Evolutionary conservation across 2,113 vertebrate species (phyloP), one percentile per base, ranked within the genome.

Genomic region (Grus americana): DNA sequence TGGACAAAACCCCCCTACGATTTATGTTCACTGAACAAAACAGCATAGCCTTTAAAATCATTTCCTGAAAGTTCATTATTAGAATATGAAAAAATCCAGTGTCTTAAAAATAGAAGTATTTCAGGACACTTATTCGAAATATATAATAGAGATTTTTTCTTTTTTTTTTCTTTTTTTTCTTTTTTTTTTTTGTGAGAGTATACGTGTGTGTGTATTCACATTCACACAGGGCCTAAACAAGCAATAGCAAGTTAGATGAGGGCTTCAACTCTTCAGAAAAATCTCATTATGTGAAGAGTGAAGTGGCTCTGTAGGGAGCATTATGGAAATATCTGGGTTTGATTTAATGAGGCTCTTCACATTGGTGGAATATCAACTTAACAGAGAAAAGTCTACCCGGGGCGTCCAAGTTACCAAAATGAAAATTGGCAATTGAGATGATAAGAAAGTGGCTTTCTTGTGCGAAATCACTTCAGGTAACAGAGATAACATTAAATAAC

Each of bases 241-340:
- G 99, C 98, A 98, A 97, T 98, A 98, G 97, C 98, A 98, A 98
- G 98, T 99, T 98, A 98, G 98, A 98, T 98, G 98, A 99, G 98
- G 97, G 98, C 98, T 98, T 98, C 98, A 97, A 98, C 98, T 99
- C 98, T 98, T 98, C 98, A 98, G 98, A 98, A 98, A 98, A 98
- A 98, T 98, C 98, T 99, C 98, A 98, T 99, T 99, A 99, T 98
- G 98, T 98, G 98, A 98, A 98, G 98, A 98, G 98, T 98, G 98
- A 98, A 98, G 98, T 98, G 98, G 96, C 98, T 98, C 99, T 99
- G 97, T 96, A 97, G 99, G 99, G 98, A 99, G 98, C 97, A 98
- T 98, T 99, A 98, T 99, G 99, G 98, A 99, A 99, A 99, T 99
- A 98, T 98, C 98, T 97, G 98, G 98, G 97, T 98, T 98, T 99